Evolutionary conservation across 1,140 invertebrate species (phyloP), one percentile per base, ranked within the genome.

Genomic region (Nautilus pompilius): DNA sequence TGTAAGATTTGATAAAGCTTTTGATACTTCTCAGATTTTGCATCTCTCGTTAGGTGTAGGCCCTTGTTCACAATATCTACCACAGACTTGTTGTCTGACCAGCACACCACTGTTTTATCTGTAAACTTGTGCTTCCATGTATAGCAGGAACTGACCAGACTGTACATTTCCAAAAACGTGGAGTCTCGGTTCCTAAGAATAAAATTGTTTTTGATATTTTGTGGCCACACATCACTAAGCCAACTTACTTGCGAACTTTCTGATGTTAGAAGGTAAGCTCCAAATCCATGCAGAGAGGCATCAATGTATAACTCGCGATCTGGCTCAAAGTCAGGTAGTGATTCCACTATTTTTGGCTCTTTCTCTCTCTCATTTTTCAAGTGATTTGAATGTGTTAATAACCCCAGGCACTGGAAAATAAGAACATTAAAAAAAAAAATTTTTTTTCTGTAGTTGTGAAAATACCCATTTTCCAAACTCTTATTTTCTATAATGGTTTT

Each of bases 91-190:
- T 69, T 72, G 58, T 76, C 71, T 8, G 59, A 61, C 62, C 64
- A 74, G 59, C 64, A 65, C 24, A 72, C 34, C 5, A 73, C 66
- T 22, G 58, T 66, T 54, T 69, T 67, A 5, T 63, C 63, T 0
- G 63, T 55, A 62, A 76, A 72, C 60, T 72, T 76, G 29, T 72
- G 65, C 41, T 76, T 73, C 74, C 74, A 76, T 0, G 74, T 74
- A 51, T 63, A 74, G 13, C 66, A 41, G 1, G 73, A 65, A 24
- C 65, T 58, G 2, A 75, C 66, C 24, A 72, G 33, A 2, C 66
- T 62, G 60, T 70, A 73, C 49, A 72, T 61, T 46, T 75, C 73
- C 1, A 32, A 49, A 34, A 74, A 60, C 3, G 59, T 61, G 6
- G 56, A 59, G 36, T 65, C 17, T 58, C 49, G 8, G 15, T 26